Evolutionary conservation across 2,113 vertebrate species (phyloP), one percentile per base, ranked within the genome.

Genomic region (Chionomys nivalis): DNA sequence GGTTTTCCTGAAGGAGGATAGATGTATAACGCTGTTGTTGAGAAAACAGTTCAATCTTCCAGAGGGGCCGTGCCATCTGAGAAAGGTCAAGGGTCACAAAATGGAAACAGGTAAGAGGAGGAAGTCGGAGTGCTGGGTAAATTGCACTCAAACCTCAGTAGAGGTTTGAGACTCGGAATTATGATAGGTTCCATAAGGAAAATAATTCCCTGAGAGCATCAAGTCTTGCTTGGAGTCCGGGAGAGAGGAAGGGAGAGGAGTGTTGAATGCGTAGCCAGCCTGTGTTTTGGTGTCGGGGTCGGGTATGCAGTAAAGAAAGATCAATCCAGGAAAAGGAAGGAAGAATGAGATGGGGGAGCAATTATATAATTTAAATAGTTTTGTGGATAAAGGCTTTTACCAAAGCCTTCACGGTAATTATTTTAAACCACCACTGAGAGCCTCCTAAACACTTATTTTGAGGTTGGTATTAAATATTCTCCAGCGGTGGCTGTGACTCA

Each of bases 361-460:
- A 97, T 97, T 94, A 96, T 89, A 95, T 97, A 87, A 98, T 97
- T 97, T 97, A 96, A 91, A 94, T 94, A 97, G 89, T 96, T 97
- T 66, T 96, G 92, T 81, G 96, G 94, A 96, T 97, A 92, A 95
- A 94, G 88, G 92, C 88, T 97, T 97, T 96, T 76, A 97, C 93
- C 89, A 96, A 97, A 97, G 86, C 89, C 87, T 76, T 95, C 88
- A 55, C 3, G 39, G 95, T 89, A 94, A 97, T 97, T 97, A 97
- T 89, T 96, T 96, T 75, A 97, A 97, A 95, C 95, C 93, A 96
- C 96, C 93, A 75, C 93, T 61, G 97, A 95, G 92, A 97, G 89
- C 65, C 97, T 96, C 97, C 95, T 97, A 90, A 97, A 95, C 95
- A 89, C 92, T 97, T 91, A 95, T 83, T 95, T 70, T 72, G 96